Percentiles rank a stretch among this genome's conserved stretches.
Evolutionary conservation across 2,113 vertebrate species (phyloP).

Genomic region (Suricata suricatta): DNA sequence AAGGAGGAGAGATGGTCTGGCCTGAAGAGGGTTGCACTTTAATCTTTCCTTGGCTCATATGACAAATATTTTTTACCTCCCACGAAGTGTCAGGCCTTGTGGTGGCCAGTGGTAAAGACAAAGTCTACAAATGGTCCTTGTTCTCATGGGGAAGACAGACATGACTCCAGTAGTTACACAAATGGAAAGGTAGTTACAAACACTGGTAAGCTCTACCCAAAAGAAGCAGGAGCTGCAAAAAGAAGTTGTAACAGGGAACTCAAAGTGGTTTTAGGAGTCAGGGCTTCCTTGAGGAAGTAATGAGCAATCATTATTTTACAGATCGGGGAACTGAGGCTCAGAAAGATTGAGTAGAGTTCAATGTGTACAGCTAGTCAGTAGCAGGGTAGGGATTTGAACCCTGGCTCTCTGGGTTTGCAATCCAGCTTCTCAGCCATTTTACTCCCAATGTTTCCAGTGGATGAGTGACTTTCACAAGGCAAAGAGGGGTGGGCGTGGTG

Average conservation of each 20-base stretch:
- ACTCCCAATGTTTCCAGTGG: background rate
- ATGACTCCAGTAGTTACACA: background rate
- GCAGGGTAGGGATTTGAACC: background rate
- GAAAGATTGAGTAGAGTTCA: background rate
- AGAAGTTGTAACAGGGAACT: background rate
- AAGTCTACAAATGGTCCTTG: background rate
- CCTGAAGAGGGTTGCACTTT: background rate
- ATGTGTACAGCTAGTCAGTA: background rate
- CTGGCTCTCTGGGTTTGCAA: background rate
- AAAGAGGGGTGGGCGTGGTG: too few relatives aligned
- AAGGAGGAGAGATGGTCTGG: background rate
- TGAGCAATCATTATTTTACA: background rate
- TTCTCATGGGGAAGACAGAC: background rate
- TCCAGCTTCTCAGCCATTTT: background rate
- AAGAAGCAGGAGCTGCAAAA: background rate
- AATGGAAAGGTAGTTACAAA: background rate
- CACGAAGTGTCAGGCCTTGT: background rate
- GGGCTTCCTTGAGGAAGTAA: background rate
- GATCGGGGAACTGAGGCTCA: background rate
- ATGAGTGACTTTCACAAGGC: background rate
- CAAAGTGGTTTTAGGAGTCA: background rate
- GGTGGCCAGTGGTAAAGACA: background rate
- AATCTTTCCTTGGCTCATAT: background rate
- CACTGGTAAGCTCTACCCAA: background rate
- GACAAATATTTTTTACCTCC: background rate